Conservation (phyloP, 2,113 vertebrate genomes). For the Macrotis lagotis region DNA sequence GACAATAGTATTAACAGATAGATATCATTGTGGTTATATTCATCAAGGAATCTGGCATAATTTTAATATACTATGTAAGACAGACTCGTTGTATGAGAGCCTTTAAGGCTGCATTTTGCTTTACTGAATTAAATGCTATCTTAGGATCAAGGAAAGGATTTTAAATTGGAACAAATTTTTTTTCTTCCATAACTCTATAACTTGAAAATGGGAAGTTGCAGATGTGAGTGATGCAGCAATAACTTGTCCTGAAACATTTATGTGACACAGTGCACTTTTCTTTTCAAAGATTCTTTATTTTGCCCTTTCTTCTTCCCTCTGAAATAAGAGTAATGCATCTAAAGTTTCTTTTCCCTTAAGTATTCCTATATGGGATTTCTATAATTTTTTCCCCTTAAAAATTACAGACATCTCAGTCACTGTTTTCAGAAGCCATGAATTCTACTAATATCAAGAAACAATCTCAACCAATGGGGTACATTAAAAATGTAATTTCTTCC, state of each 20-base stretch:
- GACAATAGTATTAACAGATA: neutral
- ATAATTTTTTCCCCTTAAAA: neutral
- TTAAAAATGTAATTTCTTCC: neutral
- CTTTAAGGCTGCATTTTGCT: neutral
- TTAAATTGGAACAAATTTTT: conserved; percentile 26
- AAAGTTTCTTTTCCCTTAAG: neutral
- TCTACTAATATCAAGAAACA: neutral
- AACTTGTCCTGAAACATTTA: neutral
- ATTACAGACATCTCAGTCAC: neutral
- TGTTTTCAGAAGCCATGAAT: neutral
- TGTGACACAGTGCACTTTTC: neutral
- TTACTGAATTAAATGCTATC: neutral
- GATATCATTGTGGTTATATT: neutral
- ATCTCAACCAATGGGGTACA: neutral
- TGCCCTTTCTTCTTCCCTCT: neutral
- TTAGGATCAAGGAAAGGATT: conserved; percentile 1
- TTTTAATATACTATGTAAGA: neutral
- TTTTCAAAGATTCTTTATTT: neutral
- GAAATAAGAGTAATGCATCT: neutral
- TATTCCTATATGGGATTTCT: neutral
- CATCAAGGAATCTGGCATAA: neutral
- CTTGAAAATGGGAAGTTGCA: neutral
- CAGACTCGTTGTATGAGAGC: neutral
- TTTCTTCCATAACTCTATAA: conserved; percentile 22
- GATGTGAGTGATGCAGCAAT: neutral